Conservation (phyloP, 2,113 vertebrate genomes). For the Takifugu flavidus region DNA sequence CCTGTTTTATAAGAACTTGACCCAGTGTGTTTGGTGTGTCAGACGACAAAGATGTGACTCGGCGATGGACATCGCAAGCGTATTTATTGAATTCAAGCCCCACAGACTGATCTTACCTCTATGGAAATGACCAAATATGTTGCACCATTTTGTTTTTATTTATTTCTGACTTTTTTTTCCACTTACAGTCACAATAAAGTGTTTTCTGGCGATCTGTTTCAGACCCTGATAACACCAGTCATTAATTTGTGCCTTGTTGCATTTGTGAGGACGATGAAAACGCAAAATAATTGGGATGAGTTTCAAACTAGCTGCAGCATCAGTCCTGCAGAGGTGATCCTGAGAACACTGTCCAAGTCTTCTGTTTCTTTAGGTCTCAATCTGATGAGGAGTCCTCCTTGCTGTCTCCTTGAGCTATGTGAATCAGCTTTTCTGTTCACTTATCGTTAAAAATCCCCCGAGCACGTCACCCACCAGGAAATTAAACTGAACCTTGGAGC, state of each 20-base stretch:
- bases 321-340: no score
- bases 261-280: no score
- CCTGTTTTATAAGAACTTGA: constrained; percentile 16
- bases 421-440: constrained; percentile 3
- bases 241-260: no score
- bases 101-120: constrained; percentile 31
- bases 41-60: constrained; percentile 23
- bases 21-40: constrained; percentile 20
- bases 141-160: constrained; percentile 42
- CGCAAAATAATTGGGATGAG: no score
- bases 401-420: constrained; percentile 1
- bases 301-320: no score
- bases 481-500: constrained; percentile 10
- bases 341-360: no score
- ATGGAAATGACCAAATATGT: constrained; percentile 54
- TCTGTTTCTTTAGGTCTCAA: no score
- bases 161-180: constrained; percentile 58
- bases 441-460: not conserved
- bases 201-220: not conserved
- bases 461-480: constrained; percentile 6
- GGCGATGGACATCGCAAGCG: not conserved
- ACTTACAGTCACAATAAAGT: constrained; percentile 69
- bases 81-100: no score
- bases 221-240: not conserved
- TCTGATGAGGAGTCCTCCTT: no score